phyloP scores from a whole-genome alignment of 2,113 vertebrate species.

The Cichladusa arquata region DNA sequence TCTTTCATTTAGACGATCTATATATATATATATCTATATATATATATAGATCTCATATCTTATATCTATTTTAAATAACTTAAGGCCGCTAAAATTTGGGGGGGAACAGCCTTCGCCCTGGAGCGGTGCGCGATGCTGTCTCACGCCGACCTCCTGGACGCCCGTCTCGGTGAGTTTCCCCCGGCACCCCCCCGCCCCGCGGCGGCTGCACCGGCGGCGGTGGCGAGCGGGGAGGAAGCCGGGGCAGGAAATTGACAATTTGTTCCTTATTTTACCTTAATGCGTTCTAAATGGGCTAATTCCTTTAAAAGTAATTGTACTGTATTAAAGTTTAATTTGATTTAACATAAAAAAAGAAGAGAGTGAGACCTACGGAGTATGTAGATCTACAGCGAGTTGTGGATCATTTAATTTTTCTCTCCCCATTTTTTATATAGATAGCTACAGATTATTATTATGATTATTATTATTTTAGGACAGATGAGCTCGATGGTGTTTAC shows the following conservation, averaged over 20 bases:
- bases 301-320: slow-evolving; percentile 94
- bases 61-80: slow-evolving; percentile 91
- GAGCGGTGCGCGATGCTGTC: slow-evolving; percentile 98
- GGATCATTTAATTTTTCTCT: slow-evolving; percentile 50
- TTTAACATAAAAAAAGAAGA: slow-evolving; percentile 75
- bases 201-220: slow-evolving; percentile 17
- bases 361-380: slow-evolving; percentile 58
- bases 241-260: slow-evolving; percentile 90
- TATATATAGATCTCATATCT: slow-evolving; percentile 71
- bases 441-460: not conserved
- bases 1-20: slow-evolving; percentile 91
- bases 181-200: slow-evolving; percentile 8
- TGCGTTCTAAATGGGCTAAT: slow-evolving; percentile 90
- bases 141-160: slow-evolving; percentile 99
- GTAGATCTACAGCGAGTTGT: slow-evolving; percentile 58
- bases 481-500: not conserved
- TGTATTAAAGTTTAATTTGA: slow-evolving; percentile 96
- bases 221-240: slow-evolving; percentile 55
- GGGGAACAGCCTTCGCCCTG: slow-evolving; percentile 88
- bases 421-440: not conserved
- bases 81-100: slow-evolving; percentile 91
- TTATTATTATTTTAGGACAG: slow-evolving; percentile 14
- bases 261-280: slow-evolving; percentile 90
- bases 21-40: slow-evolving; percentile 73
- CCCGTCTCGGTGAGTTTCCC: slow-evolving; percentile 95